A percentile compares a stretch with the other conserved stretches of the same genome.
Conservation (phyloP, 2,888 invertebrate genomes). For the Gastracanthus pulcherrimus region DNA sequence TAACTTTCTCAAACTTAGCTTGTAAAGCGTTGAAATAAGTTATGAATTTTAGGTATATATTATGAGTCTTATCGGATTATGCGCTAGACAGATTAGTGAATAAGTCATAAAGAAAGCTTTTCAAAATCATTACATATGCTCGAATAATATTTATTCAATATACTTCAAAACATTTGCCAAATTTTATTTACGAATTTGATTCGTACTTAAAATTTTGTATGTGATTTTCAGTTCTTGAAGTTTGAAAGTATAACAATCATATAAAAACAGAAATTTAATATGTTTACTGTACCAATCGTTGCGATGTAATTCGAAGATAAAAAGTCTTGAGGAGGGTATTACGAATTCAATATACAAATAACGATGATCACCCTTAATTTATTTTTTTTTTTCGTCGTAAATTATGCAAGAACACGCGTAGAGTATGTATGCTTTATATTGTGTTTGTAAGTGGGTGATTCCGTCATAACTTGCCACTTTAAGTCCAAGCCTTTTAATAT, state of each 20-base stretch:
- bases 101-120: too few species aligned
- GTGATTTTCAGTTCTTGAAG: neutral
- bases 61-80: neutral
- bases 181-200: neutral
- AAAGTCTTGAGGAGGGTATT: neutral
- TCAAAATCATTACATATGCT: too few species aligned
- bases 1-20: neutral
- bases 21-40: neutral
- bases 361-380: neutral
- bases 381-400: constrained; percentile 2
- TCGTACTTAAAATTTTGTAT: neutral
- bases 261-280: constrained; percentile 1
- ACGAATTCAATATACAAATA: neutral
- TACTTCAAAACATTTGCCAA: too few species aligned
- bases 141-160: too few species aligned
- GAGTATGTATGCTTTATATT: neutral
- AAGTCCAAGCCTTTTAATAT: too few species aligned
- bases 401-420: constrained; percentile 17
- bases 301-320: constrained; percentile 24
- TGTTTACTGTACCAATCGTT: neutral
- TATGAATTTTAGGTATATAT: neutral
- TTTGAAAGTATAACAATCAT: neutral
- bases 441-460: too few species aligned
- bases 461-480: too few species aligned
- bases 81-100: too few species aligned